Base-by-base conservation (phyloP, 2,888 invertebrate species). In the Acleris cristana region DNA sequence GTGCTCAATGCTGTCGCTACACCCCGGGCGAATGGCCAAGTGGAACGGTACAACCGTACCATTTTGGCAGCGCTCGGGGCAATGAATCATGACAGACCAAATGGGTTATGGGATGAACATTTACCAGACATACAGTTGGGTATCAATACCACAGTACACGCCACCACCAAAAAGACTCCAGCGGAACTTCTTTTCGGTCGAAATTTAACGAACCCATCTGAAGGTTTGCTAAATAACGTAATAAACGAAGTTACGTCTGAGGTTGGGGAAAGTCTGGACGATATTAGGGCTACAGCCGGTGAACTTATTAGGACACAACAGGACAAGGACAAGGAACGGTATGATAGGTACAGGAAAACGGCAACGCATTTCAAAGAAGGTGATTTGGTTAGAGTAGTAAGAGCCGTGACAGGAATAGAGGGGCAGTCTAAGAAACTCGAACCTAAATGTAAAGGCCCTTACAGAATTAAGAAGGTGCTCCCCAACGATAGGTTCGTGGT, bases 101-200 rank as follows among this genome's bases (percentile, higher is more conserved):
- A 52, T 23, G 52, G 52, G 0, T 23, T 52, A 21, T 52, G 52
- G 52, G 52, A 52, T 10, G 52, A 71, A 10, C 30, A 63, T 18
- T n/a, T 70, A 10, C 65, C 57, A 2, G 62, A 69, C 18, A 49
- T 73, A 16, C 73, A 73, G 23, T 48, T 72, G 44, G 72, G 71
- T 10, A 65, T 73, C 2, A 73, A 73, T 16, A 69, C 71, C 0
- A 69, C 71, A 1, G 34, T 69, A 8, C 68, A 73, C 44, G 59
- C 59, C 2, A 61, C 63, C 0, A 74, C 72, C 10, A 66, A 70
- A 10, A 72, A 71, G 49, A 71, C 68, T 12, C 71, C 72, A 0
- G 64, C 71, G 5, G 74, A 74, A 52, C 45, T 74, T 2, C 57
- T 74, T 5, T 74, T 74, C 23, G 73, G 74, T 0, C 52, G 58